Percentiles rank a stretch among this genome's conserved stretches.
Evolutionary conservation across 2,113 vertebrate genomes (phyloP).

Genomic region (Choloepus hoffmanni): DNA sequence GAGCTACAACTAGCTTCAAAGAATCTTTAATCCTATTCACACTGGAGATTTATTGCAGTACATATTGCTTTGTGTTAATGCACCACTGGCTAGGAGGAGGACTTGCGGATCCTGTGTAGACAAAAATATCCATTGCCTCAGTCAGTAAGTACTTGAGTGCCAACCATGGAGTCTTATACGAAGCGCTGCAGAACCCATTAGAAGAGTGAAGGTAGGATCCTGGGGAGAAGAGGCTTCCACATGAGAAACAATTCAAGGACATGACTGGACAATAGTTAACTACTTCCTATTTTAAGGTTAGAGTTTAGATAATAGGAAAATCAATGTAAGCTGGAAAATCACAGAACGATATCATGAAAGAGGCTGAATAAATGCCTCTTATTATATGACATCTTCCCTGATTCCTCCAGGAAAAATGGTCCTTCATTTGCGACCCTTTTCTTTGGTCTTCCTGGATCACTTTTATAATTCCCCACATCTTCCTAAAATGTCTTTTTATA

Average conservation of each 20-base stretch:
- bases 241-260: background rate
- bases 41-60: background rate
- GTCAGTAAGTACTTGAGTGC: background rate
- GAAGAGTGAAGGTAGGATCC: background rate
- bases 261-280: background rate
- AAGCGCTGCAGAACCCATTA: background rate
- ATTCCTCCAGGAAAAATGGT: background rate
- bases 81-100: background rate
- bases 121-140: background rate
- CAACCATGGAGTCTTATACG: background rate
- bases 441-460: background rate
- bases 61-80: background rate
- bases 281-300: background rate
- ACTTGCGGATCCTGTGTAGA: background rate
- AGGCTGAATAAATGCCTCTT: background rate
- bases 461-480: background rate
- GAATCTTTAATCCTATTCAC: conserved; percentile 3
- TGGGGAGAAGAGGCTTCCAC: background rate
- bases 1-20: conserved; percentile 11
- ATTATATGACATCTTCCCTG: background rate
- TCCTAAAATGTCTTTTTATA: background rate
- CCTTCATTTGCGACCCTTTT: background rate
- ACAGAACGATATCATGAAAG: background rate
- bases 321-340: background rate
- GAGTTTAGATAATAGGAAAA: background rate